Percentiles rank a stretch among this genome's conserved stretches.
Conservation (phyloP, 2,113 vertebrate genomes). For the Psittacula cyanocephala region DNA sequence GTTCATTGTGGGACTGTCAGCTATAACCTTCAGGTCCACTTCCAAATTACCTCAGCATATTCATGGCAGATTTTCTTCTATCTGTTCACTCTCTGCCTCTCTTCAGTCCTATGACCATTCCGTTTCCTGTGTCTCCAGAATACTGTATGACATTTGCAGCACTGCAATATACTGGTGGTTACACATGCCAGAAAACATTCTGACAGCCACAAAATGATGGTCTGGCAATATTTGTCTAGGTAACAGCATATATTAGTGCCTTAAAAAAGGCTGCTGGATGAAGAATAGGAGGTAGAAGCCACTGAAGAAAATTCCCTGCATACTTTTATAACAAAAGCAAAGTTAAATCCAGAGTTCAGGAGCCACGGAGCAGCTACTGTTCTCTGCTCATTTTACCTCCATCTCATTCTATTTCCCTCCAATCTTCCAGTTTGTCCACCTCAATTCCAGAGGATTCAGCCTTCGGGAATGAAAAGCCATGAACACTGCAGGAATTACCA, state of each 20-base stretch:
- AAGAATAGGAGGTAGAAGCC: background rate
- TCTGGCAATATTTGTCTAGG: background rate
- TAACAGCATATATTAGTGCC: background rate
- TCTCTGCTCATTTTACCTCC: background rate
- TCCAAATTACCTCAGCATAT: background rate
- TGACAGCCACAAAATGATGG: background rate
- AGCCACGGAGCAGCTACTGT: background rate
- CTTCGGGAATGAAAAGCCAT: background rate
- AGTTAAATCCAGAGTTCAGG: background rate
- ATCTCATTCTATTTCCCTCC: background rate
- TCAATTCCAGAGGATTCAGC: background rate
- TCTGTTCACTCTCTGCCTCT: background rate
- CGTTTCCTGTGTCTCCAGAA: background rate
- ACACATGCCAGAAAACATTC: conserved; percentile 12
- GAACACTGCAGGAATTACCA: background rate
- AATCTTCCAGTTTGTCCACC: background rate
- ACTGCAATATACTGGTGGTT: background rate
- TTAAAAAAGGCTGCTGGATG: background rate
- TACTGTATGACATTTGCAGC: background rate
- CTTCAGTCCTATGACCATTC: background rate
- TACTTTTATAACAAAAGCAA: background rate
- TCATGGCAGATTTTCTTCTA: background rate
- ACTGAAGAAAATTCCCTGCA: background rate
- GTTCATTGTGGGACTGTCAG: background rate
- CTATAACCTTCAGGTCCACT: background rate